Base-by-base conservation (phyloP, 53 echinoderm and acorn worm genomes). In the Apostichopus leukothele region DNA sequence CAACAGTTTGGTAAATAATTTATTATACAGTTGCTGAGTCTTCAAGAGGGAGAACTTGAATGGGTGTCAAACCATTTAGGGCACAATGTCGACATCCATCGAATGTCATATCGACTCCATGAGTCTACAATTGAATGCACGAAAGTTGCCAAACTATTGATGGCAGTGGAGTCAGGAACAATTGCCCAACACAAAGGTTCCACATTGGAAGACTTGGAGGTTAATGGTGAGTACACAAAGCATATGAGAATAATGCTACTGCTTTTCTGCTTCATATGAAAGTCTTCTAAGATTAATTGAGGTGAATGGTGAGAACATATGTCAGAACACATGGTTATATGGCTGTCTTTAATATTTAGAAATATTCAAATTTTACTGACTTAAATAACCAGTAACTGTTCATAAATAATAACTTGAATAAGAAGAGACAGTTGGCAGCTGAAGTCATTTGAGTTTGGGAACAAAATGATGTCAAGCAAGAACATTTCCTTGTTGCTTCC, bases 101-200 rank as follows among this genome's bases (percentile, higher is more conserved):
- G 84, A 55, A 14, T 19, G 60, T 83, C 84, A 0, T 83, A 83
- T 12, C n/a, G 27, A 53, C 84, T 25, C 5, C 84, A 83, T 11
- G 84, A 83, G 84, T 83, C 84, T 8, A 61, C 84, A 6, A 83
- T 83, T 61, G 84, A 63, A 19, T 83, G 0, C 12, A 20, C 84
- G 3, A 83, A 83, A 61, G 59, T 83, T 19, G 84, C 84, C 5
- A 83, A 26, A 18, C 61, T 83, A 25, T 21, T 83, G 25, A 7
- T 83, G 84, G 84, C 84, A n/a, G 59, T 83, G 7, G 84, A 83
- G 12, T 83, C 84, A 13, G 84, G 84, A 25, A 83, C 83, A 7
- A 25, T 83, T 7, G 7, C 60, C 0, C 22, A 83, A 5, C 52
- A 83, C 14, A 22, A 54, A 21, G 83, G 83, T 60, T 61, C 25